These are phyloP conservation scores for Phenacoccus solenopsis DNA, from an alignment of 1,140 invertebrate genomes.

Conservation along the genomic window DNA sequence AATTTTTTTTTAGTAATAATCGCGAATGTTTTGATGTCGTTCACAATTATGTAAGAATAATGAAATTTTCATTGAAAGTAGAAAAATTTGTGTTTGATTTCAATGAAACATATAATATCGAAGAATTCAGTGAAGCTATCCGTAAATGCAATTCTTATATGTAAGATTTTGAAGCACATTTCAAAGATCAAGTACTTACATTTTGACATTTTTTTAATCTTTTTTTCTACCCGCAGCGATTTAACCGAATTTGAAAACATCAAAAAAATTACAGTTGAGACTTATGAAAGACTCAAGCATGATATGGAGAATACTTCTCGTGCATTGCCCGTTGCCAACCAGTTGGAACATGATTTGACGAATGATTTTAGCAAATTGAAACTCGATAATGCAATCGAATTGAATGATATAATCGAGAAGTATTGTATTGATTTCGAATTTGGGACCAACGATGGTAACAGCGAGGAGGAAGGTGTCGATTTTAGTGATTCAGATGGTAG, in stretches of 20 bases:
- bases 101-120: neutral
- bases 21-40: neutral
- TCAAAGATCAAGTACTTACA: too few relatives aligned
- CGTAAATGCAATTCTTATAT: neutral
- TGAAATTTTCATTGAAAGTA: slow-evolving; percentile 29
- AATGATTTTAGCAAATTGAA: neutral
- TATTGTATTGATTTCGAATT: neutral
- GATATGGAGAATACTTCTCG: neutral
- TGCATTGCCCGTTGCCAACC: neutral
- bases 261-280: neutral
- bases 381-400: neutral
- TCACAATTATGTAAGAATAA: slow-evolving; percentile 19
- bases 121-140: neutral
- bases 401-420: neutral
- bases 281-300: neutral
- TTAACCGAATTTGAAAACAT: neutral
- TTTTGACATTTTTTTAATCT: neutral
- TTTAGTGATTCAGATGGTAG: neutral
- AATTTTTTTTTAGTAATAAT: neutral
- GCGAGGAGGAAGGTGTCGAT: neutral
- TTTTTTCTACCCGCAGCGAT: neutral
- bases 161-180: too few relatives aligned
- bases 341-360: neutral
- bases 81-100: slow-evolving; percentile 23
- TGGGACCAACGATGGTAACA: slow-evolving; percentile 27